Conservation (phyloP, 1,140 invertebrate species). For the Papilio glaucus region DNA sequence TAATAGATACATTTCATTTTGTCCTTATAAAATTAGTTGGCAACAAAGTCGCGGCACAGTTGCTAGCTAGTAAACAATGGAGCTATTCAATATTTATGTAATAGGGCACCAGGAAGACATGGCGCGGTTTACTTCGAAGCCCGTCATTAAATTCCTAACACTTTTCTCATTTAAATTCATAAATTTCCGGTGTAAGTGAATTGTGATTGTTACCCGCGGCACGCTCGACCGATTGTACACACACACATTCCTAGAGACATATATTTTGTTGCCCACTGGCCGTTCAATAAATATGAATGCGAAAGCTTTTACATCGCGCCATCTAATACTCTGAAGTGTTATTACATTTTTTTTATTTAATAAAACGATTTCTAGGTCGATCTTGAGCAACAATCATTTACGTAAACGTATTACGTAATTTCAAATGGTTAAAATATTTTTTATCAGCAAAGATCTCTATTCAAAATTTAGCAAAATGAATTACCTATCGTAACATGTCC, state of each 20-base stretch:
- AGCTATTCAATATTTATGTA: constrained; percentile 74
- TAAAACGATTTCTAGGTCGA: constrained; percentile 47
- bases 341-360: constrained; percentile 40
- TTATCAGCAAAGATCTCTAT: constrained; percentile 64
- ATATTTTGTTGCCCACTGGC: constrained; percentile 55
- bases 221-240: constrained; percentile 76
- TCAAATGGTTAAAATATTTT: constrained; percentile 38
- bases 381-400: constrained; percentile 43
- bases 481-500: constrained; percentile 46
- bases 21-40: constrained; percentile 38
- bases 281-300: constrained; percentile 47
- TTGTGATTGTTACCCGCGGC: constrained; percentile 61
- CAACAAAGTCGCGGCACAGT: constrained; percentile 44
- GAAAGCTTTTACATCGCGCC: constrained; percentile 36
- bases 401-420: constrained; percentile 49
- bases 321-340: constrained; percentile 31
- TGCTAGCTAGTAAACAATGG: constrained; percentile 61
- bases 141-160: constrained; percentile 81
- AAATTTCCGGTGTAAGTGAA: constrained; percentile 80
- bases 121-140: constrained; percentile 72
- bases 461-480: constrained; percentile 65
- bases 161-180: constrained; percentile 82
- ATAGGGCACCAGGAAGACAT: constrained; percentile 75
- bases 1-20: constrained; percentile 44
- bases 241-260: constrained; percentile 63